These are phyloP conservation scores for Tragelaphus imberbis DNA, from an alignment of 2,113 vertebrate species.

Conservation along the genomic window DNA sequence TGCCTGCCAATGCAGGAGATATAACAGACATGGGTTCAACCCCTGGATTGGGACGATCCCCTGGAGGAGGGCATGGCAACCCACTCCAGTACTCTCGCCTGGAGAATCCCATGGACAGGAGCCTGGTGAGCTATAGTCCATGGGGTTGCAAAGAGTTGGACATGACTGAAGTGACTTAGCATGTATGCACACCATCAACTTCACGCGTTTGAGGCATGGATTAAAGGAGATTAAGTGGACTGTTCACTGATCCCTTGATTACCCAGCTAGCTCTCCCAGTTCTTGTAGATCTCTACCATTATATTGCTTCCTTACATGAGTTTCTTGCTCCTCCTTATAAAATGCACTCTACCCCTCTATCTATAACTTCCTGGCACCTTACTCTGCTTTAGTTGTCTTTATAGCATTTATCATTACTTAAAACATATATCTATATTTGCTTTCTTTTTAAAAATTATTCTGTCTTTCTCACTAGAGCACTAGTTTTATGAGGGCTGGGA, in stretches of 20 bases:
- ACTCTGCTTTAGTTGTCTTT: background rate
- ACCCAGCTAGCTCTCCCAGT: background rate
- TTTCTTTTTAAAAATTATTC: background rate
- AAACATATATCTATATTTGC: background rate
- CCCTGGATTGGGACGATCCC: background rate
- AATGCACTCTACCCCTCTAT: background rate
- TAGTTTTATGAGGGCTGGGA: background rate
- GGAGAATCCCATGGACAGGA: background rate
- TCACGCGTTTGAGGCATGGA: background rate
- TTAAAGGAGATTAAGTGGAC: background rate
- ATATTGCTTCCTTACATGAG: background rate
- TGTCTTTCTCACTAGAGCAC: background rate
- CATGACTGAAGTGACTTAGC: background rate
- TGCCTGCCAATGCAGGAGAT: background rate
- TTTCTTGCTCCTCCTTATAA: background rate
- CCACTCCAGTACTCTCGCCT: background rate
- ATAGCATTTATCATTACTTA: background rate
- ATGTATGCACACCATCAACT: background rate
- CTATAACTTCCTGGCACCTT: background rate
- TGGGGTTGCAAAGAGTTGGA: background rate
- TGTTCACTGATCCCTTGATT: background rate
- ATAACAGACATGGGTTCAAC: background rate
- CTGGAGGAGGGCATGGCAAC: background rate
- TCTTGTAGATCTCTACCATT: background rate
- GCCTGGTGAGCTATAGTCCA: background rate